Evolutionary conservation across 2,113 vertebrate species (phyloP).

Genomic region (Mormyrus lacerda): DNA sequence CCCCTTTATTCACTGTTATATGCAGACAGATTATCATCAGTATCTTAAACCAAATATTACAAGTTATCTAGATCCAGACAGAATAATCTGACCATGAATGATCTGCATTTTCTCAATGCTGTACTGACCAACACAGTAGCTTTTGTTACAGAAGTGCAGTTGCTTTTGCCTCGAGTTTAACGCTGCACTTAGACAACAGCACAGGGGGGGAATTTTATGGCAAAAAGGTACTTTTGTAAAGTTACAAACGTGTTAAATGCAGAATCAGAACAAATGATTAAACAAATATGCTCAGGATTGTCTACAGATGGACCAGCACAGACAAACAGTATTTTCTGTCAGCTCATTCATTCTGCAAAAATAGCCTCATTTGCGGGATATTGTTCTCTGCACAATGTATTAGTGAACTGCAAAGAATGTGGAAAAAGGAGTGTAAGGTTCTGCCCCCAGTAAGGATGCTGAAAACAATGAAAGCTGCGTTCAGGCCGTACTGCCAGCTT

Average conservation of each 20-base stretch:
- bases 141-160: not conserved
- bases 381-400: not conserved
- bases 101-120: not conserved
- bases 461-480: slow-evolving; percentile 42
- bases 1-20: not conserved
- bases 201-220: not conserved
- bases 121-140: not conserved
- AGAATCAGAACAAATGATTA: not conserved
- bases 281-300: not conserved
- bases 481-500: slow-evolving; percentile 34
- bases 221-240: not conserved
- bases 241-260: not conserved
- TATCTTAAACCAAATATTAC: not conserved
- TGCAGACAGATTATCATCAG: not conserved
- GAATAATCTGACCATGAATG: not conserved
- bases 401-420: not conserved
- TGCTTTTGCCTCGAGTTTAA: not conserved
- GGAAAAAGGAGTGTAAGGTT: not conserved
- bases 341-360: not conserved
- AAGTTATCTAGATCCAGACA: not conserved
- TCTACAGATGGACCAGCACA: not conserved
- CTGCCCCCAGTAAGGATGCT: slow-evolving; percentile 10
- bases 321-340: not conserved
- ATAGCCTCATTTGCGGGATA: not conserved
- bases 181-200: not conserved